Conservation (phyloP, 2,888 invertebrate genomes). For the Dione juno region DNA sequence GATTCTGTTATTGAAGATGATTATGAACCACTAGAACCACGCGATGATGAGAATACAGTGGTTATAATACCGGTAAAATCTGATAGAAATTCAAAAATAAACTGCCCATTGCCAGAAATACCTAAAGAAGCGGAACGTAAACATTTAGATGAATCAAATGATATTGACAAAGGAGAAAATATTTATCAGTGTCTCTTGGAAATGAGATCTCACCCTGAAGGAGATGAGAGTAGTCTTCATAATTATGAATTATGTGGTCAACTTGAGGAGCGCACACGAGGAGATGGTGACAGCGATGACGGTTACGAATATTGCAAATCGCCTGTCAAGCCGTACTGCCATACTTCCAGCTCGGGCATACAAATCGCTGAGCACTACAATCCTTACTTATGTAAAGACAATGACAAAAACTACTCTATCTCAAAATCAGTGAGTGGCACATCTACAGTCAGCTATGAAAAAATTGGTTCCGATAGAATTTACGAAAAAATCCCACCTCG, state of each 20-base stretch:
- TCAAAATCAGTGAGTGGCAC: conserved; percentile 77
- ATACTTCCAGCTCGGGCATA: conserved; percentile 72
- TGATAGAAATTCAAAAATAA: conserved; percentile 71
- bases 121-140: conserved; percentile 59
- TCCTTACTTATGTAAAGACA: conserved; percentile 60
- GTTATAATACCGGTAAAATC: conserved; percentile 70
- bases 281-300: conserved; percentile 78
- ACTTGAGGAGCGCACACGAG: conserved; percentile 73
- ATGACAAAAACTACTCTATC: conserved; percentile 68
- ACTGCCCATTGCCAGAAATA: conserved; percentile 79
- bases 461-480: conserved; percentile 77
- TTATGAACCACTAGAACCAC: conserved; percentile 76
- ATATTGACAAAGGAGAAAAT: conserved; percentile 60
- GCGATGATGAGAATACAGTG: conserved; percentile 63
- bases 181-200: conserved; percentile 77
- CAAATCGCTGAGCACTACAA: conserved; percentile 82
- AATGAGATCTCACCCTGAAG: conserved; percentile 78
- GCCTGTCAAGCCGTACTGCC: conserved; percentile 73
- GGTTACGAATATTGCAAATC: conserved; percentile 81
- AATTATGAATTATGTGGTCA: conserved; percentile 81
- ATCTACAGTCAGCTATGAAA: conserved; percentile 76
- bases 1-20: conserved; percentile 67
- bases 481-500: conserved; percentile 76
- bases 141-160: conserved; percentile 47
- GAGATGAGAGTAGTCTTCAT: conserved; percentile 78